phyloP scores from a whole-genome alignment of 2,113 vertebrate species.

The Catharus bicknelli region DNA sequence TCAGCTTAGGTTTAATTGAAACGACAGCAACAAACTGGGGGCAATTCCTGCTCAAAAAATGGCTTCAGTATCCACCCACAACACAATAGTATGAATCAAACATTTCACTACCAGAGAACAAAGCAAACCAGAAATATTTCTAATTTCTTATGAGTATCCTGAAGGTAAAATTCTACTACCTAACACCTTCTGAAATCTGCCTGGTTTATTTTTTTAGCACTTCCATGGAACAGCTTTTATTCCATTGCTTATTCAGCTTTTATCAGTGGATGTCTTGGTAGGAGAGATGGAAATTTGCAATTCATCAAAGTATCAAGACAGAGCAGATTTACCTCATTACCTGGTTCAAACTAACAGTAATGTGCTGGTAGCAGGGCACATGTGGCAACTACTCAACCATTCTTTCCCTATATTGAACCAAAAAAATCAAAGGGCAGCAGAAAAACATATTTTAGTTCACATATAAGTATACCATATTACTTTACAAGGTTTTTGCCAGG shows the following conservation, averaged over 20 bases:
- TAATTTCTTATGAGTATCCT: neutral
- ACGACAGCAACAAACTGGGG: neutral
- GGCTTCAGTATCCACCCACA: neutral
- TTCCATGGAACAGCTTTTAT: neutral
- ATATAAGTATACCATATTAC: neutral
- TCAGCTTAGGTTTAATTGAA: slow-evolving; percentile 29
- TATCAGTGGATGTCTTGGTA: neutral
- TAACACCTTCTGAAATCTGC: neutral
- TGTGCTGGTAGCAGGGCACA: neutral
- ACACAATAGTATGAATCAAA: neutral
- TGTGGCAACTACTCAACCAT: neutral
- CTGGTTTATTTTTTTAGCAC: neutral
- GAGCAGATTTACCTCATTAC: neutral
- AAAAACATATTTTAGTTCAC: neutral
- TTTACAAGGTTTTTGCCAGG: neutral
- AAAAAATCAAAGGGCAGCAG: neutral
- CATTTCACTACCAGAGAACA: neutral
- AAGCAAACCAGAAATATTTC: neutral
- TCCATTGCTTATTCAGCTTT: neutral
- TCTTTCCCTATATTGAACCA: neutral
- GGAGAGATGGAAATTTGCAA: neutral
- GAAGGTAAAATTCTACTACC: neutral
- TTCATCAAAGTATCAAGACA: neutral
- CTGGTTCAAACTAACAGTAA: neutral
- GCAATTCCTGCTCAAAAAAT: neutral